Conservation (phyloP, 2,797 vertebrate genomes). For the Varecia variegata region DNA sequence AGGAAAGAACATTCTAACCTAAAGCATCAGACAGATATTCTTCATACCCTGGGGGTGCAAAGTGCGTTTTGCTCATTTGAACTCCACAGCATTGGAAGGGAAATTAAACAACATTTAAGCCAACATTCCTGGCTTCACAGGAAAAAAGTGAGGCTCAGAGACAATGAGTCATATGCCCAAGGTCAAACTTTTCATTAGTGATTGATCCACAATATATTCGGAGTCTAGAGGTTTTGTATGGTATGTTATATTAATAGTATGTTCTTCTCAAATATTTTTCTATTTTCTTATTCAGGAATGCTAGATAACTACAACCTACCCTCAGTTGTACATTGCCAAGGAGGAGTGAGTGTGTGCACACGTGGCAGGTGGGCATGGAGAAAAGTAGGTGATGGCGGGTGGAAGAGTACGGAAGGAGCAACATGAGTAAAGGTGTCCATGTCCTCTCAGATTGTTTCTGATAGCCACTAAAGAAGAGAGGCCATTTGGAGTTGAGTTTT, state of each 20-base stretch:
- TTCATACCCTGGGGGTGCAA: neutral
- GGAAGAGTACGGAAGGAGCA: neutral
- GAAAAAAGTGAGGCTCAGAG: neutral
- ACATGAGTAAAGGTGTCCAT: neutral
- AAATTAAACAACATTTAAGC: neutral
- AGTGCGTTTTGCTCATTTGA: conserved; percentile 23
- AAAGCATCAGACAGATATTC: neutral
- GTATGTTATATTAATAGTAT: neutral
- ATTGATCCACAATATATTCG: neutral
- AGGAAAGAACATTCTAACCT: conserved; percentile 20
- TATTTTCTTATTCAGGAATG: neutral
- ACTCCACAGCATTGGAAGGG: neutral
- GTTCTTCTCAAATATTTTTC: neutral
- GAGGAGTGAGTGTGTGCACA: too few relatives aligned
- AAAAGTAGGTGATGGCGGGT: neutral
- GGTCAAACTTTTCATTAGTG: neutral
- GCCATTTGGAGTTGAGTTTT: neutral
- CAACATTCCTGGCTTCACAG: neutral
- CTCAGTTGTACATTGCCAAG: neutral
- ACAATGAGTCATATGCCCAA: neutral
- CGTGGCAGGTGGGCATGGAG: too few relatives aligned
- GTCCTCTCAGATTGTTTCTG: neutral
- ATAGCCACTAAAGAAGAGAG: neutral
- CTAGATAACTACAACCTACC: neutral
- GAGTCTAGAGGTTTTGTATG: neutral